Evolutionary conservation across 2,888 invertebrate genomes (phyloP).

Genomic region (Piscicola geometra): DNA sequence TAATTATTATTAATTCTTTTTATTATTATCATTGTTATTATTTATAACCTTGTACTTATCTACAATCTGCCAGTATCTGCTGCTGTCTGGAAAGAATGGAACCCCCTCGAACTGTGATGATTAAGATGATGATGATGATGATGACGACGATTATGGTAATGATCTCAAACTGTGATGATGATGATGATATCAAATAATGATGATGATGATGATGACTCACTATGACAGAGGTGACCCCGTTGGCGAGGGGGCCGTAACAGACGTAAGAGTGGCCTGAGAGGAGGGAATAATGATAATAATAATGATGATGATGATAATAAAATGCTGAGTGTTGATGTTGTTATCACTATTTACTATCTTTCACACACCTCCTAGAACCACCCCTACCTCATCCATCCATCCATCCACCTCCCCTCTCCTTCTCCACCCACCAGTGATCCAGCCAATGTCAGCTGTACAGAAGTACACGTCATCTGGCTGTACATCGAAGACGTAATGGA

Average conservation of each 20-base stretch:
- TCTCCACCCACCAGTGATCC: slow-evolving; percentile 59
- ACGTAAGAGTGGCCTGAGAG: slow-evolving; percentile 59
- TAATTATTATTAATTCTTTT: not conserved
- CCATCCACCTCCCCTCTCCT: slow-evolving; percentile 1
- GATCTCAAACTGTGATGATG: not conserved
- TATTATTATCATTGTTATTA: slow-evolving; percentile 68
- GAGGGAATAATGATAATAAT: not conserved
- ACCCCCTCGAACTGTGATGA: slow-evolving; percentile 72
- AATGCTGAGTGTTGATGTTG: no score
- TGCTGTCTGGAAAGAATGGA: slow-evolving; percentile 87
- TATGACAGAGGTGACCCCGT: slow-evolving; percentile 87
- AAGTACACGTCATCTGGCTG: slow-evolving; percentile 57
- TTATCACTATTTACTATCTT: no score
- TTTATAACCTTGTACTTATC: slow-evolving; percentile 80
- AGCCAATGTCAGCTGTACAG: slow-evolving; percentile 62
- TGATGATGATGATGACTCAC: slow-evolving; percentile 60
- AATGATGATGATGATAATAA: no score
- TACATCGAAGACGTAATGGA: slow-evolving; percentile 87
- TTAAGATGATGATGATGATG: not conserved
- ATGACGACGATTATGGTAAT: not conserved
- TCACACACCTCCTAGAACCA: not conserved
- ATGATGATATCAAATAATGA: not conserved
- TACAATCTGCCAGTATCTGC: slow-evolving; percentile 85
- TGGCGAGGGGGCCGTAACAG: slow-evolving; percentile 88
- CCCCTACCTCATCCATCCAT: not conserved